Evolutionary conservation across 2,113 vertebrate genomes (phyloP).

Genomic region (Edolisoma coerulescens): DNA sequence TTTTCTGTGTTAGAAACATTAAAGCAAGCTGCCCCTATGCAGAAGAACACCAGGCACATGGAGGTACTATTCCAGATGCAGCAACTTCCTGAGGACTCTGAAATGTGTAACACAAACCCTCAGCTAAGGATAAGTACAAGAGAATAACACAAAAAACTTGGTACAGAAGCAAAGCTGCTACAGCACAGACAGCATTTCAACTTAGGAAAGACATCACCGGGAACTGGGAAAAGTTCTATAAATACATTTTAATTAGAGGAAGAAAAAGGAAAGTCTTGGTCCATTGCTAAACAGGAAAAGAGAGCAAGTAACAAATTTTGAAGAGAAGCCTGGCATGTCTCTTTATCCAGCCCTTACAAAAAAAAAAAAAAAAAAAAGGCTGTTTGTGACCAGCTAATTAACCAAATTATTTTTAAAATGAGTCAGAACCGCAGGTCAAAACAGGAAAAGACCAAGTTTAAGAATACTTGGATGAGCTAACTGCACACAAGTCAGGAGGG

Average conservation of each 20-base stretch:
- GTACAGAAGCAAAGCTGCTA: not conserved
- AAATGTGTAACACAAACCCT: not conserved
- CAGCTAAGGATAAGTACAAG: not conserved
- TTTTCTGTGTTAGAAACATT: not conserved
- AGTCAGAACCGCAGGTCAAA: not conserved
- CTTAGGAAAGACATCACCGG: not conserved
- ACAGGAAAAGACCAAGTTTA: slow-evolving; percentile 34
- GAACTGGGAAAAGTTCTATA: slow-evolving; percentile 31
- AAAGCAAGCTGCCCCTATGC: not conserved
- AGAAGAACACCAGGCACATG: not conserved
- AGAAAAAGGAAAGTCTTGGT: slow-evolving; percentile 56
- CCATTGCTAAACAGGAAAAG: slow-evolving; percentile 47
- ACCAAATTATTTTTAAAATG: slow-evolving; percentile 6
- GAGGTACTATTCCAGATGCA: not conserved
- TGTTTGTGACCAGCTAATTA: not conserved
- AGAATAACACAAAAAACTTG: not conserved
- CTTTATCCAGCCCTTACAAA: not conserved
- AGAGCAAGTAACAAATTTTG: slow-evolving; percentile 10
- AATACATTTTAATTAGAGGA: slow-evolving; percentile 43
- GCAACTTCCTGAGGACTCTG: not conserved
- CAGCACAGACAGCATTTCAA: not conserved
- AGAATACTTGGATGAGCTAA: not conserved
- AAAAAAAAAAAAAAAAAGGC: not conserved
- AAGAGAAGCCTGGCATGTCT: not conserved
- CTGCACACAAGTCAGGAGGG: not conserved